A percentile compares a stretch with the other conserved stretches of the same genome.
Conservation (phyloP, 2,113 vertebrate genomes). For the Silurus meridionalis region DNA sequence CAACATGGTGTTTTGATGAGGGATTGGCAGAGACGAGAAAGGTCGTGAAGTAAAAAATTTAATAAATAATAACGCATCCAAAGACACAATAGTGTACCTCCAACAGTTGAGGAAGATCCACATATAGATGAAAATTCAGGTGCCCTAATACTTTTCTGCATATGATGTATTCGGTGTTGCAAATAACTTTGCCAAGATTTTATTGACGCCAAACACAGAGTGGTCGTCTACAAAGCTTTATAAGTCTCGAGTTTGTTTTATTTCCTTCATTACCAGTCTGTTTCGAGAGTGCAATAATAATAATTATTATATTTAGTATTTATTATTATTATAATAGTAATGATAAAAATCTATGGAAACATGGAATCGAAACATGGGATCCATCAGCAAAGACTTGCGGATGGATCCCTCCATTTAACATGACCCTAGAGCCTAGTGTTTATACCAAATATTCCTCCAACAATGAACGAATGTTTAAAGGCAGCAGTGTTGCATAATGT, state of each 20-base stretch:
- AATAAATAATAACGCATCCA: too few relatives aligned
- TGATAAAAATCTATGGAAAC: neutral
- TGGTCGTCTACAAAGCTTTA: neutral
- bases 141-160: too few relatives aligned
- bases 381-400: neutral
- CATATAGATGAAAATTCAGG: too few relatives aligned
- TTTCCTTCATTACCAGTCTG: neutral
- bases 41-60: neutral
- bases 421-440: neutral
- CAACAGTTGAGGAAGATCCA: too few relatives aligned
- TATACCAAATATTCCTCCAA: constrained; percentile 13
- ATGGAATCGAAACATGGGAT: neutral
- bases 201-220: neutral
- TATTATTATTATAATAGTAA: too few relatives aligned
- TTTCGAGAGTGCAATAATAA: neutral
- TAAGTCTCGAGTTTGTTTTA: neutral
- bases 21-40: neutral
- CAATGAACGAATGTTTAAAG: neutral
- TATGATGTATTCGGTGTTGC: neutral
- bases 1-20: neutral
- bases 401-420: neutral
- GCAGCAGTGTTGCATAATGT: neutral
- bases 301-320: neutral
- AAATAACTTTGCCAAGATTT: neutral
- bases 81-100: too few relatives aligned